These are phyloP conservation scores for Chionomys nivalis DNA, from an alignment of 2,113 vertebrate genomes.

Conservation along the genomic window DNA sequence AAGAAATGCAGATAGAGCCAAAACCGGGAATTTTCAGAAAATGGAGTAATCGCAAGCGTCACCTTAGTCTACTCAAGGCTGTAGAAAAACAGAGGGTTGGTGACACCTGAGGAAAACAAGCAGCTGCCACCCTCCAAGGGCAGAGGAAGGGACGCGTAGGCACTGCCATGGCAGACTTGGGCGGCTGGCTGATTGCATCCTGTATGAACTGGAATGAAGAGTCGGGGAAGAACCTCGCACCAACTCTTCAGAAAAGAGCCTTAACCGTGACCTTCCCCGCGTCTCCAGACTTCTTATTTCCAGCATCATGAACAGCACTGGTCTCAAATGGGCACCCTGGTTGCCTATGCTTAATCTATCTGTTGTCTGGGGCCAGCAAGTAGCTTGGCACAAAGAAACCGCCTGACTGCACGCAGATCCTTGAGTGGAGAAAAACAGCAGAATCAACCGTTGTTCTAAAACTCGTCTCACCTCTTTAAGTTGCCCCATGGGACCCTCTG, in stretches of 20 bases:
- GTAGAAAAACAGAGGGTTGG: not conserved
- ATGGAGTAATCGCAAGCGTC: not conserved
- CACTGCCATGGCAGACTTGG: not conserved
- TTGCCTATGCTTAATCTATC: not conserved
- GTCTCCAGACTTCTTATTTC: conserved; percentile 40
- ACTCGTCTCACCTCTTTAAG: not conserved
- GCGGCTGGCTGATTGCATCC: not conserved
- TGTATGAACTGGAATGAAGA: not conserved
- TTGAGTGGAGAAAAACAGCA: not conserved
- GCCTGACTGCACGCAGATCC: not conserved
- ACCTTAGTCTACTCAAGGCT: not conserved
- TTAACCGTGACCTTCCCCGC: not conserved
- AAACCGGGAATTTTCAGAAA: conserved; percentile 24
- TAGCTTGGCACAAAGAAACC: conserved; percentile 24
- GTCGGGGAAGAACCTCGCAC: not conserved
- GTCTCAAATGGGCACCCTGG: conserved; percentile 22
- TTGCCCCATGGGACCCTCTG: not conserved
- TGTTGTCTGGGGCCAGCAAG: not conserved
- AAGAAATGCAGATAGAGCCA: conserved; percentile 3
- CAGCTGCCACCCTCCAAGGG: not conserved
- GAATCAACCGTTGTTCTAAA: not conserved
- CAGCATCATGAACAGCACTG: not conserved
- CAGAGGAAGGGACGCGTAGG: not conserved
- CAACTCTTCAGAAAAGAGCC: not conserved
- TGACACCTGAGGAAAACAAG: not conserved